Conservation (phyloP, 2,113 vertebrate species). For the Paradisaea rubra region DNA sequence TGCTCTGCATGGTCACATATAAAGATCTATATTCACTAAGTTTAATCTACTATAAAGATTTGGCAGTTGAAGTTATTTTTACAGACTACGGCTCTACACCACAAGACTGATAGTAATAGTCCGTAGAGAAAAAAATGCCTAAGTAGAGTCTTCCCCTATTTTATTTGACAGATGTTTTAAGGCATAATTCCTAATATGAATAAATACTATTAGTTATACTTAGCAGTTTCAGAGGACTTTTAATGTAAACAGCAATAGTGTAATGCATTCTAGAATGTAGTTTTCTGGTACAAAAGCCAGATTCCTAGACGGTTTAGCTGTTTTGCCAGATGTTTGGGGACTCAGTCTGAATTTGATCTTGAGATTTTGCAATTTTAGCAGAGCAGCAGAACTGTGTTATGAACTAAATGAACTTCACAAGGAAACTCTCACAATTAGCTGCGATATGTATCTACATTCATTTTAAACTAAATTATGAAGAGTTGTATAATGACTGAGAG, state of each 20-base stretch:
- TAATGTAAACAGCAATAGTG: background rate
- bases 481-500: background rate
- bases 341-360: background rate
- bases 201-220: background rate
- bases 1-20: slow-evolving; percentile 30
- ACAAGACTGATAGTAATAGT: background rate
- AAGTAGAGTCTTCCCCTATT: background rate
- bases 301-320: background rate
- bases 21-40: slow-evolving; percentile 27
- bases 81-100: background rate
- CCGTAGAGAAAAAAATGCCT: background rate
- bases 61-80: slow-evolving; percentile 37
- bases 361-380: background rate
- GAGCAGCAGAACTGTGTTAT: background rate
- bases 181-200: background rate
- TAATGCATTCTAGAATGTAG: background rate
- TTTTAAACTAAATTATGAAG: background rate
- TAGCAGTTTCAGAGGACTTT: background rate
- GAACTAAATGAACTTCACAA: background rate
- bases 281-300: background rate
- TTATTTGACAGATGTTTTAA: background rate
- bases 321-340: background rate
- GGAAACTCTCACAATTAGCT: background rate
- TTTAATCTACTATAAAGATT: slow-evolving; percentile 53
- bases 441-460: background rate